A percentile compares a stretch with the other conserved stretches of the same genome.
Conservation (phyloP, 2,797 vertebrate species). For the Gadopsis marmoratus region DNA sequence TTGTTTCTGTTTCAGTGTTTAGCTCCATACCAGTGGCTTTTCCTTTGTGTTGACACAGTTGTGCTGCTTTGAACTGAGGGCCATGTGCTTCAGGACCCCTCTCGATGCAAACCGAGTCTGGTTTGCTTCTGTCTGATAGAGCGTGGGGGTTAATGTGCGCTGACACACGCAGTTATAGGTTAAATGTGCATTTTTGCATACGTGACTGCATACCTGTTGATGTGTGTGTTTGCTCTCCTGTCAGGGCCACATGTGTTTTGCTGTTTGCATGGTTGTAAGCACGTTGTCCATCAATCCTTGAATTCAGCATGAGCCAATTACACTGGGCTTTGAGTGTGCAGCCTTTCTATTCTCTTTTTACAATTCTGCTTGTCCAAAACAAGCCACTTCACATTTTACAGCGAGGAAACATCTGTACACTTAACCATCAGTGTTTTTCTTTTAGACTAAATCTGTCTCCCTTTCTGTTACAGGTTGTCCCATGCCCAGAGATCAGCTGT, state of each 20-base stretch:
- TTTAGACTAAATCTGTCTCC: conserved; percentile 31
- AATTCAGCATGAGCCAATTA: conserved; percentile 26
- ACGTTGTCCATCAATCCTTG: conserved; percentile 13
- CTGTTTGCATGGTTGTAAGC: conserved; percentile 6
- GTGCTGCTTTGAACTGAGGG: conserved; percentile 62
- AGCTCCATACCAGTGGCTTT: conserved; percentile 59
- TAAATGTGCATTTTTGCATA: conserved; percentile 13
- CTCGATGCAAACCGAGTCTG: conserved; percentile 55
- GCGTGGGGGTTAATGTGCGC: conserved; percentile 3
- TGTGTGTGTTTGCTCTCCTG: conserved; percentile 17
- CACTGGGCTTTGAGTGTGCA: not conserved
- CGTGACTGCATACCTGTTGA: conserved; percentile 7
- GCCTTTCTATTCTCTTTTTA: conserved; percentile 13
- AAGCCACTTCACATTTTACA: conserved; percentile 30
- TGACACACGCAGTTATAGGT: conserved; percentile 2
- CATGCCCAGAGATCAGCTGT: conserved; percentile 89
- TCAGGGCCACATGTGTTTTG: conserved; percentile 19
- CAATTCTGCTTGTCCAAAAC: conserved; percentile 10
- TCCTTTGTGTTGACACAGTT: conserved; percentile 78
- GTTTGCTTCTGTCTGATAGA: conserved; percentile 47
- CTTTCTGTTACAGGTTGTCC: conserved; percentile 85
- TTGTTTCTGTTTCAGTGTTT: conserved; percentile 69
- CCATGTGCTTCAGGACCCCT: conserved; percentile 53
- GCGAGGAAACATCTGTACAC: conserved; percentile 24
- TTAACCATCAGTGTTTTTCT: conserved; percentile 14